Evolutionary conservation across 2,797 vertebrate species (phyloP), one percentile per base, ranked within the genome.

Genomic region (Girardinus metallicus): DNA sequence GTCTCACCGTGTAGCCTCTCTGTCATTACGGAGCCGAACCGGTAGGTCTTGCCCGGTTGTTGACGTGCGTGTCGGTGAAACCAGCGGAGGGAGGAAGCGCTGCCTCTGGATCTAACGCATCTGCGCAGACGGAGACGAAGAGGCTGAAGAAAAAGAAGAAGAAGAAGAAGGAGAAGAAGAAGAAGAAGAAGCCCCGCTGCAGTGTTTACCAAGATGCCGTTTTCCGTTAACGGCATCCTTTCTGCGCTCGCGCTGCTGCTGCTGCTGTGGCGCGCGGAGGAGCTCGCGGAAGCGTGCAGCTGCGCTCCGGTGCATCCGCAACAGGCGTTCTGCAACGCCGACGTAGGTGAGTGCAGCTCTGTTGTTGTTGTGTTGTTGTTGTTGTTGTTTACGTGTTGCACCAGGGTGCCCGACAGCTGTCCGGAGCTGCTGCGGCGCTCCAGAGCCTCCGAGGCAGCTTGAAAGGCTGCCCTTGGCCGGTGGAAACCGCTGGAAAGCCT

Each of bases 321-420:
- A 95, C 97, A 99, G 97, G 98, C 97, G 86, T 98, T 99, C 96
- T 99, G 98, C 96, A 98, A 98, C 94, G 97, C 98, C 51, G 98
- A 99, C 82, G 93, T 98, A 91, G 97, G 98, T 99, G 96, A 99
- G 98, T 94, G 60, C 68, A 47, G 44, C 78, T 8, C 60, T 77
- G 80, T 41, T 62, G 51, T 46, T 83, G 83, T 2, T 78, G 77
- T 43, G 46, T 1, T 76, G 80, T 39, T 60, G 49, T 44, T 82
- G 83, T 1, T 77, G 76, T 43, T 87, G 75, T 88, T 91, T 86
- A 88, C 68, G 16, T 75, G 83, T 44, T 83, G 85, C 86, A 71
- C 34, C 80, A 71, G 78, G 29, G 73, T 78, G 60, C 31, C 43
- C 51, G n/a, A 31, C 62, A n/a, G 57, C 72, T 44, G 77, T 21